Base-by-base conservation (phyloP, 2,113 vertebrate genomes). In the Nansenia antarctica region DNA sequence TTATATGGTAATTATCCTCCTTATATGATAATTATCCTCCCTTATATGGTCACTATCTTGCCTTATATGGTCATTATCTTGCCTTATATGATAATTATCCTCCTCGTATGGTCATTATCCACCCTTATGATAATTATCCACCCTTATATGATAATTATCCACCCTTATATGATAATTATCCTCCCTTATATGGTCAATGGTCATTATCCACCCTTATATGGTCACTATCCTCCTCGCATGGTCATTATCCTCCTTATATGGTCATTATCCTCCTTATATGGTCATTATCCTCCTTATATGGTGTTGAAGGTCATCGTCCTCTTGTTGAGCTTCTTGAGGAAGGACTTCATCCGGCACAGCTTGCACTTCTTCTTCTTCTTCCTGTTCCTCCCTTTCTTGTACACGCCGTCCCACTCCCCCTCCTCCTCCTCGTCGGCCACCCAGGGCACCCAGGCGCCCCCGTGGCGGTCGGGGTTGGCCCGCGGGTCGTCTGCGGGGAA, bases 381-480 rank as follows among this genome's bases (percentile, higher is more conserved):
- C 73, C 89, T 92, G 69, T 90, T 93, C 64, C 85, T 85, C 0
- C 34, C 91, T 47, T 88, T 92, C 72, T 87, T 88, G 62, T 89
- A 86, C 22, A 88, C 72, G 0, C 83, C 73, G 27, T 88, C 86
- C 47, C 78, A 78, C 0, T 77, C 85, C 60, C 92, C 93, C 0
- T 94, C 92, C 0, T 82, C 79, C 18, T 82, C 88, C 0, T 94
- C 93, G 1, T 92, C 94, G 0, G 88, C 90, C 34, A 93, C 95
- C 97, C 96, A 98, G 2, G 97, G 96, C 0, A 92, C 94, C 97
- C 97, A 99, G 37, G 94, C 96, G 0, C 95, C 94, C 0, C 91
- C 92, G 0, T 96, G 94, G 70, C 85, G 88, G 77, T 89, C 89
- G 0, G 97, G 97, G 30, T 97, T 88, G 61, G 96, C 97, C 0